A percentile compares a stretch with the other conserved stretches of the same genome.
These are phyloP conservation scores for Chiloscyllium plagiosum DNA, from an alignment of 2,113 vertebrate species.

Conservation along the genomic window DNA sequence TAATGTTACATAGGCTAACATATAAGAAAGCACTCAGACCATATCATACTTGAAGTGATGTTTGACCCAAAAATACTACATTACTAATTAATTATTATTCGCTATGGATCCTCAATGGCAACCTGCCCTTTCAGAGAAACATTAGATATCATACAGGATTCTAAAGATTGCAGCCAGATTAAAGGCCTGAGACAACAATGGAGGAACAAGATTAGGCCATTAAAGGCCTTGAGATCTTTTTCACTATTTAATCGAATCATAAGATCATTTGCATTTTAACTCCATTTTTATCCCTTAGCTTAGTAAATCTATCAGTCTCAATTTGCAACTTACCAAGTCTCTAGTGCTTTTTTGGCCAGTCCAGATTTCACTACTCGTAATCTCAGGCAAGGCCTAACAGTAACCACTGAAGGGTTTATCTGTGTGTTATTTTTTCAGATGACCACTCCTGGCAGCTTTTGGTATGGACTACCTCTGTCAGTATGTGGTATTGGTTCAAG, in stretches of 20 bases:
- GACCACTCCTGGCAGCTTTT: no score
- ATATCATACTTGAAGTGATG: no score
- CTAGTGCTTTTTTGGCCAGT: not conserved
- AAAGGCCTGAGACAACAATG: not conserved
- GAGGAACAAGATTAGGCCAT: not conserved
- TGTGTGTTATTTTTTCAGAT: no score
- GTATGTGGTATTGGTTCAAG: no score
- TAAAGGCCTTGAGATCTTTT: not conserved
- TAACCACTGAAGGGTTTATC: not conserved
- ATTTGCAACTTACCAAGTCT: not conserved
- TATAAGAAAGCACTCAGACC: no score
- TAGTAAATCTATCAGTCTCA: not conserved
- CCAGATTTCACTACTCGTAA: not conserved
- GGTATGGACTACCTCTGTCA: no score
- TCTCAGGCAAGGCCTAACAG: not conserved
- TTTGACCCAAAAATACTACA: no score
- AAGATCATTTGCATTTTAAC: not conserved
- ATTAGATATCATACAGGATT: not conserved
- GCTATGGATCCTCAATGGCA: not conserved
- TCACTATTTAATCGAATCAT: not conserved
- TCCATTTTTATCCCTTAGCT: not conserved
- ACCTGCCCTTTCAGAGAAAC: not conserved
- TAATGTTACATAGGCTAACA: no score
- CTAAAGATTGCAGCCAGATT: not conserved
- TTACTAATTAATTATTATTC: not conserved